Base-by-base conservation (phyloP, 2,113 vertebrate species). In the Phoenicopterus ruber region DNA sequence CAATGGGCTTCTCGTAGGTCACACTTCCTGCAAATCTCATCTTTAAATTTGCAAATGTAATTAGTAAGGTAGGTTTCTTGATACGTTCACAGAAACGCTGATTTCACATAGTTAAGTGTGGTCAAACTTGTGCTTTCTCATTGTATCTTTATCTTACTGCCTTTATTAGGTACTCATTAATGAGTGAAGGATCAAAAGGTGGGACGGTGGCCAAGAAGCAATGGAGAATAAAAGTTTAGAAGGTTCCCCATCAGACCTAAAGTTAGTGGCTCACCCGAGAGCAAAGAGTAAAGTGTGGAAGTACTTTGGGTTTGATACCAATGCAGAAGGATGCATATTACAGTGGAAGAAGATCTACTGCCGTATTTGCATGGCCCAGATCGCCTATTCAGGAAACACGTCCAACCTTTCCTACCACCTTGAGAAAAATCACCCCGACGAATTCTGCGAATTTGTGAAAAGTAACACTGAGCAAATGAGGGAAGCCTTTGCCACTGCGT, bases 211-310 rank as follows among this genome's bases (percentile, higher is more conserved):
- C 72, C 96, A 97, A 97, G 97, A 98, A 97, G 97, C 98, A 58
- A 99, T 99, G 99, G 99, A 99, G 97, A 97, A 86, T 96, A 98
- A 98, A 97, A 94, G 95, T 96, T 94, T 97, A 82, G 99, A 98
- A 96, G 96, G 97, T 88, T 98, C 98, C 28, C 97, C 97, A 95
- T 97, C 98, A 65, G 98, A 99, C 95, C 98, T 98, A 83, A 99
- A 99, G 95, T 98, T 99, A 88, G 99, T 99, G 50, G 98, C 99
- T 26, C 99, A 99, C 87, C 99, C 99, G 0, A 98, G 99, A 50
- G 99, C 99, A 95, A 99, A 99, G 97, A 99, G 99, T 98, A 99
- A 99, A 97, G 99, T 99, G 32, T 99, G 99, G 99, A 99, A 98
- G 90, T 99, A 99, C 97, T 99, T 99, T 93, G 99, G 99, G 86